These are phyloP conservation scores for Caenorhabditis sp. DNA, from an alignment of 2,888 invertebrate species.

Conservation along the genomic window DNA sequence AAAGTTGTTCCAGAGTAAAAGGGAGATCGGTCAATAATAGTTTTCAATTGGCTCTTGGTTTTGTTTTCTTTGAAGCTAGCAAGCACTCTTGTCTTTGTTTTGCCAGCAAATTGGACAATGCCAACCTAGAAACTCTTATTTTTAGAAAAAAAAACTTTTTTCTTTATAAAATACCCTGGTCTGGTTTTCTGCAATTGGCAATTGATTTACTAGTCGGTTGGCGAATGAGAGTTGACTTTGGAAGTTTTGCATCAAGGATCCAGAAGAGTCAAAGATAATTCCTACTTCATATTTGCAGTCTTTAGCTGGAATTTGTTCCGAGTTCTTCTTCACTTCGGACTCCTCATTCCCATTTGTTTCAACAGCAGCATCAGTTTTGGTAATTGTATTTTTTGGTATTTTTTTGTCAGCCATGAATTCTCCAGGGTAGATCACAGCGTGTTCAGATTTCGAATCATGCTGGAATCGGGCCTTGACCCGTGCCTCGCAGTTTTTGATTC, in stretches of 20 bases:
- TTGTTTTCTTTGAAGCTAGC: constrained; percentile 38
- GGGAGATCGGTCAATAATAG: constrained; percentile 35
- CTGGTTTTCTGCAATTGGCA: constrained; percentile 46
- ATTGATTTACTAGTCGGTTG: constrained; percentile 51
- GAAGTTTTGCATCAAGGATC: constrained; percentile 61
- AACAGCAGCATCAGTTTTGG: background rate
- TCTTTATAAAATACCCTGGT: constrained; percentile 38
- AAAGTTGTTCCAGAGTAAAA: constrained; percentile 69
- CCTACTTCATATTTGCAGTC: constrained; percentile 64
- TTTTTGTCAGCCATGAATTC: constrained; percentile 37
- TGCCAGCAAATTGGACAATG: constrained; percentile 65
- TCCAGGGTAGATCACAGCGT: constrained; percentile 22
- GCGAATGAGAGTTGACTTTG: constrained; percentile 59
- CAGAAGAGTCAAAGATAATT: constrained; percentile 69
- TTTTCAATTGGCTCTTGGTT: constrained; percentile 8
- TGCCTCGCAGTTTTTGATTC: constrained; percentile 55
- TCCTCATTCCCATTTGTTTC: constrained; percentile 13
- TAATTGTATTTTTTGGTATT: background rate
- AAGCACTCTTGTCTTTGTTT: constrained; percentile 46
- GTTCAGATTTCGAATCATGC: background rate
- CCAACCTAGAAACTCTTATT: constrained; percentile 56
- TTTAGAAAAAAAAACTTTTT: background rate
- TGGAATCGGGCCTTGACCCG: background rate
- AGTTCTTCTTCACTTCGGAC: constrained; percentile 12
- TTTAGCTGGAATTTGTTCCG: constrained; percentile 24